Evolutionary conservation across 2,797 vertebrate species (phyloP), one percentile per base, ranked within the genome.

Genomic region (Etheostoma nigrum): DNA sequence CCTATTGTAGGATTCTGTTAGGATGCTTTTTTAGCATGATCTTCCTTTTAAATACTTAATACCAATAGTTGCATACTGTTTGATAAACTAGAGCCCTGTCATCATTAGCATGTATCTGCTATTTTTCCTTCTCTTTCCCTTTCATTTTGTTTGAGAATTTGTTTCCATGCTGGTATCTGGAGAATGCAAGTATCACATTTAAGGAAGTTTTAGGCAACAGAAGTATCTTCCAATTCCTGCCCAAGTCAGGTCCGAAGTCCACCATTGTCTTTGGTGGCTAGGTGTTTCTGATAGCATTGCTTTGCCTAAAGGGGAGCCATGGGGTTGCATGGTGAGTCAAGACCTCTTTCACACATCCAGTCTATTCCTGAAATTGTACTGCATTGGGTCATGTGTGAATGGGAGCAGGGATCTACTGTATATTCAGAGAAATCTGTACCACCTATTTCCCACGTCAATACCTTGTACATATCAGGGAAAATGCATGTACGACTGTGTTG

Each of bases 231-330:
- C 25, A 48, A 70, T 67, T 67, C 47, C 49, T 5, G 4, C 55
- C 14, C 5, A 47, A 63, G 25, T 55, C 49, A 1, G 25, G 68
- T 81, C 72, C 76, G 73, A 76, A 90, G 85, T 74, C 68, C 60
- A 14, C 52, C 4, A 19, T 72, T 86, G 48, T 79, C 49, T 59
- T 76, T 44, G 61, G 49, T 12, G 8, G 2, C 33, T 48, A 57
- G 33, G 44, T 62, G 21, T 23, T 72, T 67, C 61, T 62, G 14
- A 54, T 69, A 40, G 73, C 49, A 40, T 51, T 52, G 30, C 44
- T 61, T 52, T 42, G 30, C 61, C 66, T 40, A 44, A 33, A 54
- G 63, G 15, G 27, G 55, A 65, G 55, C 12, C 11, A 4, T 13
- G 9, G 57, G 54, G 51, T 57, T 58, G 44, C 7, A 12, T n/a